These are phyloP conservation scores for Sapajus apella DNA, from an alignment of 2,113 vertebrate species.

Conservation along the genomic window DNA sequence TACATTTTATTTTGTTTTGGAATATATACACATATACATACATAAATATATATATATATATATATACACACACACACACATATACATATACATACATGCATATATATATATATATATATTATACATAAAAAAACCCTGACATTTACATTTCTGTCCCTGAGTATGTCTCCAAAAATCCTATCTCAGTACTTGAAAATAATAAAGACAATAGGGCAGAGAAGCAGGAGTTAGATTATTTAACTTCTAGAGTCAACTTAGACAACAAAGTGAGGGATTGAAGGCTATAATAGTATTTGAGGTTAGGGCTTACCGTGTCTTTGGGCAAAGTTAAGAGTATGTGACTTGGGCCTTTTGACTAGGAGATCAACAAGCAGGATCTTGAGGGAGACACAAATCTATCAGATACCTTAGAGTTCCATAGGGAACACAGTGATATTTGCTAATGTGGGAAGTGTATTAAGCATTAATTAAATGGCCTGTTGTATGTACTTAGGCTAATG, in stretches of 20 bases:
- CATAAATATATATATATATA: accelerated
- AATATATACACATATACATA: not conserved
- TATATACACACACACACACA: not conserved
- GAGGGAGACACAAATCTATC: conserved; percentile 59
- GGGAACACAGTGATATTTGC: conserved; percentile 77
- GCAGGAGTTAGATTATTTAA: not conserved
- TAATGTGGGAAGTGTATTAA: conserved; percentile 69
- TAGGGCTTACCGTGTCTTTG: not conserved
- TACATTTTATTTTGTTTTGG: not conserved
- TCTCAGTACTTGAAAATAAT: not conserved
- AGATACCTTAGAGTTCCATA: conserved; percentile 67
- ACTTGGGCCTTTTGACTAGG: conserved; percentile 24
- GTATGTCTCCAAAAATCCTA: not conserved
- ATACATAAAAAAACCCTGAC: not conserved
- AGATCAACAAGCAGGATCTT: conserved; percentile 51
- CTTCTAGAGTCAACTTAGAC: not conserved
- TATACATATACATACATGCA: not conserved
- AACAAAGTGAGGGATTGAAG: not conserved
- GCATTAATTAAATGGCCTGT: conserved; percentile 77
- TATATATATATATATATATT: not conserved
- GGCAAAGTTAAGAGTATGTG: not conserved
- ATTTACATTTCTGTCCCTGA: conserved; percentile 13
- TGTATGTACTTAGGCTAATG: conserved; percentile 74
- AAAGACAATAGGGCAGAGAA: not conserved
- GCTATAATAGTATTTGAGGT: not conserved